Evolutionary conservation across 2,797 vertebrate genomes (phyloP), one percentile per base, ranked within the genome.

Genomic region (Cercopithecus hamlyni): DNA sequence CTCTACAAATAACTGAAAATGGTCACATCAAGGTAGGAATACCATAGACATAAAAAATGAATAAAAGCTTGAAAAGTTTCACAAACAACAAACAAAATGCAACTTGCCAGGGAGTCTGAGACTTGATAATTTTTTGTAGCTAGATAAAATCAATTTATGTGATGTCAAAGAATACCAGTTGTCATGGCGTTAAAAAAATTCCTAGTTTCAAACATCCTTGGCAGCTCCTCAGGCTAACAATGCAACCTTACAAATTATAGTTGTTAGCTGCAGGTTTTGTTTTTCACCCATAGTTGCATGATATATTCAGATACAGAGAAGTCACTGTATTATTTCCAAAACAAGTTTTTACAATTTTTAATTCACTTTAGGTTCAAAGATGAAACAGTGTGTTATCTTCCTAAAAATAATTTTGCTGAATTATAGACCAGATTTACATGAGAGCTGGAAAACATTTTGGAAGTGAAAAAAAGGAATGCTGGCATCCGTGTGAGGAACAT

Each of bases 31-130:
- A 50, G 52, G 75, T 41, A 50, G 43, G 39, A 50, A 80, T 7
- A 19, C 9, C 52, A 22, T 19, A 17, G 36, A 43, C 26, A 52
- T n/a, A 67, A 90, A 70, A 88, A 75, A 33, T 4, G 58, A 73
- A 93, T 77, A 73, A 73, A 96, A 95, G 30, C 41, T 97, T 45
- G 81, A 27, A 87, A 90, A 93, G 57, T 88, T 90, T 90, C 48
- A 81, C 45, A 61, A 95, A 82, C 43, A 88, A 82, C 24, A 88
- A 70, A 41, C 12, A 94, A 39, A 73, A 61, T 39, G 20, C 73
- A 93, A 45, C 15, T 72, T 76, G 24, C 43, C 33, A 12, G 13
- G 14, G 87, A 75, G 41, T 55, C 45, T 89, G 87, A 92, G n/a
- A 36, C 17, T 52, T 89, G 33, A n/a, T 94, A 58, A 81, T 52